phyloP scores from a whole-genome alignment of 2,797 vertebrate genomes.

The Rachycentron canadum region DNA sequence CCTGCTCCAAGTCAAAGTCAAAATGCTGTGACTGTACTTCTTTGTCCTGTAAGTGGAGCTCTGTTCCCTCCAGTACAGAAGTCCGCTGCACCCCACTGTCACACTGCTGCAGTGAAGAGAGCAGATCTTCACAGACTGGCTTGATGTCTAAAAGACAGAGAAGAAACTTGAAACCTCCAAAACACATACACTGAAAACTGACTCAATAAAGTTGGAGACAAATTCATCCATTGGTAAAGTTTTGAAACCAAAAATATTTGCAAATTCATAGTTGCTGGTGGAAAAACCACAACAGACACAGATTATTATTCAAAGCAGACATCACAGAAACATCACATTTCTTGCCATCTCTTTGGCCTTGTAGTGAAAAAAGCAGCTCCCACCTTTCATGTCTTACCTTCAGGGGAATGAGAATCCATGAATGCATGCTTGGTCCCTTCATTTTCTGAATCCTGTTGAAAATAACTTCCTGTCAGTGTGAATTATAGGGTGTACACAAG shows the following conservation, averaged over 20 bases:
- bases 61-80: neutral
- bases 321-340: neutral
- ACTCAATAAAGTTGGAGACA: neutral
- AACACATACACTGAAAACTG: neutral
- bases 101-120: neutral
- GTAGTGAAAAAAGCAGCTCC: neutral
- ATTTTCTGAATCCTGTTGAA: neutral
- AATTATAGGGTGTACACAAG: neutral
- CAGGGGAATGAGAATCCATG: neutral
- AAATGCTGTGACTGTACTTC: constrained; percentile 10
- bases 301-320: neutral
- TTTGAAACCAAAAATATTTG: neutral
- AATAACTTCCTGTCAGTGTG: neutral
- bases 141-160: neutral
- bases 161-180: neutral
- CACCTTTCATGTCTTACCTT: neutral
- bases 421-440: neutral
- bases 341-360: neutral
- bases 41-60: constrained; percentile 24
- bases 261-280: neutral
- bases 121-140: neutral
- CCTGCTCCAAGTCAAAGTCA: neutral
- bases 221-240: too few relatives aligned
- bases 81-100: neutral
- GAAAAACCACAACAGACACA: too few relatives aligned